Evolutionary conservation across 92 coral and sea anemone species (phyloP).

Genomic region (Galaxea fascicularis): DNA sequence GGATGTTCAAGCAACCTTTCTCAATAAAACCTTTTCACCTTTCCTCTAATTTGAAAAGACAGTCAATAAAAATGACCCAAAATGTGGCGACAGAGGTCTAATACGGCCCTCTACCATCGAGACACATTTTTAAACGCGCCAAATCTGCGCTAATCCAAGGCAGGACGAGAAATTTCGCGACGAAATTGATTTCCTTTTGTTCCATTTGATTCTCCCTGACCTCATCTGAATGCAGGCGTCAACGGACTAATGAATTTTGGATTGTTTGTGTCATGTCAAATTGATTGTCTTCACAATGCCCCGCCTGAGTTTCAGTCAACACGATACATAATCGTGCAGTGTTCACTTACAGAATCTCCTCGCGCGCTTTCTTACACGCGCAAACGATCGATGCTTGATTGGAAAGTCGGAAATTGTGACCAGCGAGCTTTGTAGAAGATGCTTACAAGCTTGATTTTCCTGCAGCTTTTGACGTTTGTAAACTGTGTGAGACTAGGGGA

Average conservation of each 20-base stretch:
- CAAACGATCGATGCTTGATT: slow-evolving; percentile 4
- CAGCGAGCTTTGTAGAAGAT: neutral
- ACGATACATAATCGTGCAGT: slow-evolving; percentile 9
- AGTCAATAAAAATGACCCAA: too few species aligned
- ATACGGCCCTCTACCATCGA: too few species aligned
- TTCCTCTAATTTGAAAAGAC: neutral
- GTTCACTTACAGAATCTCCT: slow-evolving; percentile 20
- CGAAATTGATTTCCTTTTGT: slow-evolving; percentile 15
- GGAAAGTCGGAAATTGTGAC: neutral
- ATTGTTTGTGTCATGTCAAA: slow-evolving; percentile 60
- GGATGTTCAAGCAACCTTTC: too few species aligned
- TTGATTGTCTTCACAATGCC: slow-evolving; percentile 72
- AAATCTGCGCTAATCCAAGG: slow-evolving; percentile 8
- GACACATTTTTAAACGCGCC: neutral
- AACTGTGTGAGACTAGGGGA: slow-evolving; percentile 51
- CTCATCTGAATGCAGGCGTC: slow-evolving; percentile 20
- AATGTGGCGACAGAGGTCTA: neutral
- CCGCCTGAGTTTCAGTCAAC: slow-evolving; percentile 56
- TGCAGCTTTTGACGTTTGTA: slow-evolving; percentile 47
- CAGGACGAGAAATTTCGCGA: neutral
- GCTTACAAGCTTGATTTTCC: slow-evolving; percentile 33
- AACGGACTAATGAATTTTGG: slow-evolving; percentile 27
- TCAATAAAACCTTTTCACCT: too few species aligned
- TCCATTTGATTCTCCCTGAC: slow-evolving; percentile 16
- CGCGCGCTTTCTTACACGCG: slow-evolving; percentile 26